Conservation (phyloP, 2,113 vertebrate genomes). For the Ifrita kowaldi region DNA sequence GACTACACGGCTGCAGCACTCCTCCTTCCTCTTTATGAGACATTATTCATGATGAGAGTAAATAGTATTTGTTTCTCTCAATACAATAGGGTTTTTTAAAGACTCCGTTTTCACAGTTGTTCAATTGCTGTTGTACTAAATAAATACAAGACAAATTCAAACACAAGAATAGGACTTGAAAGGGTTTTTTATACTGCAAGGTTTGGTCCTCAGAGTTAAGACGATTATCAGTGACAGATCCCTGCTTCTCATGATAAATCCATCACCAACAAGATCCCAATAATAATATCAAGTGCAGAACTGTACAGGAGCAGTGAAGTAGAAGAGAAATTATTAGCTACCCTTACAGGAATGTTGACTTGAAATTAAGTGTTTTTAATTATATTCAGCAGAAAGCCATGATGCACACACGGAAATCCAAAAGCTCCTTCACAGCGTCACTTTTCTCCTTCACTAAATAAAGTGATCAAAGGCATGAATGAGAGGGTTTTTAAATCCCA, state of each 20-base stretch:
- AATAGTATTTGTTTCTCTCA: neutral
- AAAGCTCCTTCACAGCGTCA: neutral
- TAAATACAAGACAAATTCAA: neutral
- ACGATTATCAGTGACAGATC: neutral
- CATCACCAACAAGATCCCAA: neutral
- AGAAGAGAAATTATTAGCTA: neutral
- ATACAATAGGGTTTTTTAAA: neutral
- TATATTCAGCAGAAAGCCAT: neutral
- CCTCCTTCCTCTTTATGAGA: neutral
- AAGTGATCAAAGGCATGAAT: neutral
- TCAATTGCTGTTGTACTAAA: neutral
- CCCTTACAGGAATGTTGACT: fast-evolving
- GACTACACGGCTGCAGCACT: neutral
- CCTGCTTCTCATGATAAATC: neutral
- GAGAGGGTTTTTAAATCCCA: neutral
- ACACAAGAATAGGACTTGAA: neutral
- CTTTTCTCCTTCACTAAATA: neutral
- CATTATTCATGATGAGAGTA: neutral
- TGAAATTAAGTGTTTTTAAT: neutral
- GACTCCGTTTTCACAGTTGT: neutral
- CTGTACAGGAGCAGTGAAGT: neutral
- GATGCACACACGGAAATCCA: neutral
- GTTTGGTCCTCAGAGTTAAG: neutral
- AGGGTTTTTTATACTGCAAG: neutral
- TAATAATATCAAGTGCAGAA: neutral